Conservation (phyloP, 2,888 invertebrate genomes). For the Nomada fucata region DNA sequence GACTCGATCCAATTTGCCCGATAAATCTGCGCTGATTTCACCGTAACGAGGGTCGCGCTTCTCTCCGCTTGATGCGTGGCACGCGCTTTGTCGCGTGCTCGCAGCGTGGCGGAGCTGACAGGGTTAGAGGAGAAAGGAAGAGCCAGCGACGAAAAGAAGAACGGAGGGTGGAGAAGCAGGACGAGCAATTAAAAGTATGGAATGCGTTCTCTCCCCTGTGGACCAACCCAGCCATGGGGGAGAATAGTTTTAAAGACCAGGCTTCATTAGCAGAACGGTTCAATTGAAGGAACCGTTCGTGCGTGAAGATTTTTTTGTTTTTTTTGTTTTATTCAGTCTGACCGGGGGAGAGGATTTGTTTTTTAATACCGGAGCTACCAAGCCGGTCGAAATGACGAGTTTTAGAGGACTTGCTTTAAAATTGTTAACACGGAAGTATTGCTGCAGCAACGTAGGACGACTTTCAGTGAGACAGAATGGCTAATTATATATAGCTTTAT, state of each 20-base stretch:
- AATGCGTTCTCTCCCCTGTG: constrained; percentile 21
- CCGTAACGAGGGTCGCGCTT: constrained; percentile 57
- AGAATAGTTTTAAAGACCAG: constrained; percentile 15
- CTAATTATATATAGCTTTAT: too few relatives aligned
- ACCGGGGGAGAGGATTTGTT: not conserved
- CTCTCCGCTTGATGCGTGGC: constrained; percentile 55
- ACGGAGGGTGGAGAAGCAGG: not conserved
- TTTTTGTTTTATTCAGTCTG: not conserved
- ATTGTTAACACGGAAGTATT: too few relatives aligned
- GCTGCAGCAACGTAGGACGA: too few relatives aligned
- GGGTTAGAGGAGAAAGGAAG: not conserved
- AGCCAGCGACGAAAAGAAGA: not conserved
- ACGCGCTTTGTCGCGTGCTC: constrained; percentile 64
- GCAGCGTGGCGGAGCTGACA: constrained; percentile 5
- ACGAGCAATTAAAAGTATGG: constrained; percentile 62
- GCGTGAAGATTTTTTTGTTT: constrained; percentile 8
- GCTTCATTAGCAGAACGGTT: constrained; percentile 51
- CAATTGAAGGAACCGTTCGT: constrained; percentile 36
- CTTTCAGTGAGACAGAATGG: too few relatives aligned
- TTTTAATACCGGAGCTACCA: too few relatives aligned
- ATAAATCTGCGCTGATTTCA: constrained; percentile 66
- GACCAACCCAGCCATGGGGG: constrained; percentile 2
- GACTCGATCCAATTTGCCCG: constrained; percentile 63
- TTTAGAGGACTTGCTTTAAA: too few relatives aligned
- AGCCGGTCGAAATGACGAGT: too few relatives aligned